These are phyloP conservation scores for Cryptocheilus praepositus DNA, from an alignment of 2,888 invertebrate genomes.

Conservation along the genomic window DNA sequence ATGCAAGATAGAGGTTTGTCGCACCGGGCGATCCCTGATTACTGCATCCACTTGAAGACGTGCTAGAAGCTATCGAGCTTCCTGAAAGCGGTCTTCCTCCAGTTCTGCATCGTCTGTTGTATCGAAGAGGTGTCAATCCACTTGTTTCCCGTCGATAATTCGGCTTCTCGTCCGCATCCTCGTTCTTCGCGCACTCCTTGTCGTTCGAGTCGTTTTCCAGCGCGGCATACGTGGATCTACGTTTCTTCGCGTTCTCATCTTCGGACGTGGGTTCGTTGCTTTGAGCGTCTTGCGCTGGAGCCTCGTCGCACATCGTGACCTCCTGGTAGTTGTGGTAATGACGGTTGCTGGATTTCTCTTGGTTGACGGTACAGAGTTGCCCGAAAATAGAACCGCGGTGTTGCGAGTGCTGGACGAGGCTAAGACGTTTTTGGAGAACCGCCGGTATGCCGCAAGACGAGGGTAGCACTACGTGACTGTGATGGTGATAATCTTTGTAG, in stretches of 20 bases:
- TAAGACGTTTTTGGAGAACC: conserved; percentile 68
- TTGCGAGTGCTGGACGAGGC: conserved; percentile 54
- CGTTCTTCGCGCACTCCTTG: neutral
- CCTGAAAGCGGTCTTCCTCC: conserved; percentile 83
- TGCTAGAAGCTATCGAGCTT: conserved; percentile 85
- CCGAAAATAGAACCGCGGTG: no score
- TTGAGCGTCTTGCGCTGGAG: neutral
- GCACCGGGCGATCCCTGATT: conserved; percentile 80
- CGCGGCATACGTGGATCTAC: neutral
- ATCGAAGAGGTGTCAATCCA: conserved; percentile 66
- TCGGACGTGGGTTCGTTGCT: no score
- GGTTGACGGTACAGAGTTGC: no score
- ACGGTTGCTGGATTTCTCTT: no score
- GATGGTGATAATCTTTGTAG: conserved; percentile 38
- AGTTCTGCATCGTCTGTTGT: conserved; percentile 76
- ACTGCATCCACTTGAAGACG: conserved; percentile 72
- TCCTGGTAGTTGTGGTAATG: conserved; percentile 9
- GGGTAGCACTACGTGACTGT: conserved; percentile 56
- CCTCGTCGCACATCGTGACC: conserved; percentile 25
- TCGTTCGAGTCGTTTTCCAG: conserved; percentile 8
- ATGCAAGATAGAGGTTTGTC: conserved; percentile 88
- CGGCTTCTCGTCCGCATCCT: conserved; percentile 22
- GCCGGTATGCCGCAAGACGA: conserved; percentile 61
- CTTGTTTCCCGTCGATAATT: conserved; percentile 70
- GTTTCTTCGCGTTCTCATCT: no score